Base-by-base conservation (phyloP, 2,113 vertebrate species). In the Hystrix brachyura region DNA sequence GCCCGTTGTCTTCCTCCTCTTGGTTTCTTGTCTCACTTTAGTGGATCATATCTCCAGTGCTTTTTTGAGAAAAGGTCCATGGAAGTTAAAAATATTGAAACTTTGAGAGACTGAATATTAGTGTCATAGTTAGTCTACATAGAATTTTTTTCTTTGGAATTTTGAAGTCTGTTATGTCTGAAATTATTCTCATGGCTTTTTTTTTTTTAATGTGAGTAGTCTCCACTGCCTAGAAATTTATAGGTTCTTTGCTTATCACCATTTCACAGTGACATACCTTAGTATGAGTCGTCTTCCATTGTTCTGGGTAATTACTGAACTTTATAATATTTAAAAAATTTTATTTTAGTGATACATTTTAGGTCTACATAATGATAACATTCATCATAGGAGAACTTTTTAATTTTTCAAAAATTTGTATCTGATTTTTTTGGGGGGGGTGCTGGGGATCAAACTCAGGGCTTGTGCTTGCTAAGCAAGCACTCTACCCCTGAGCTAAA, bases 121-220 rank as follows among this genome's bases (percentile, higher is more conserved):
- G 1, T 79, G 5, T 38, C 60, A 57, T 76, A 11, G 10, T 57
- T 87, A 27, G 71, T 86, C 95, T 72, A 1, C 69, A 32, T 85
- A 85, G 57, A 85, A 90, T 89, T 94, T 34, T 90, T 90, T 76
- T 92, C 15, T 74, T 91, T 19, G 53, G 74, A 93, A 84, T 93
- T 71, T 84, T 86, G 43, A 94, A 81, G 46, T 43, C 48, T 92
- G 21, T 81, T 90, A 89, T 78, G 34, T 92, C 43, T 94, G 25
- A 85, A 62, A 64, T 91, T 84, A 79, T 25, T 72, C 27, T 55
- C 32, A 91, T 94, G 59, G 3, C 43, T 88, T 32, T 48, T 65
- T 64, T 32, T n/a, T 79, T 76, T 65, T 88, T 21, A 57, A 10
- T 7, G 32, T 72, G 46, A 64, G 18, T n/a, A 38, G 8, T 23